A percentile compares a stretch with the other conserved stretches of the same genome.
Conservation (phyloP, 2,888 invertebrate genomes). For the Dasypogon diadema region DNA sequence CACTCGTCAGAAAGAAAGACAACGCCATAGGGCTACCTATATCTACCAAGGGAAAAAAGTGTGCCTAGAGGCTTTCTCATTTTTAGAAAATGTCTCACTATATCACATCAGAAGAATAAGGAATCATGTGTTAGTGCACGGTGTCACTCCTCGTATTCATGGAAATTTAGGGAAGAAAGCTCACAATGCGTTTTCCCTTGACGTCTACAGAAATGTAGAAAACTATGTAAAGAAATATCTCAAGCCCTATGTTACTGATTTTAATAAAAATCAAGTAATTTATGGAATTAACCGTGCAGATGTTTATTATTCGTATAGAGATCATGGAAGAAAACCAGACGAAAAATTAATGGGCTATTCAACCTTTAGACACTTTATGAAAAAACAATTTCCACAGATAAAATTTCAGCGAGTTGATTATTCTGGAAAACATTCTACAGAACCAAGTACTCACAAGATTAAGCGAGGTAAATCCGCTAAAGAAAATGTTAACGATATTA, state of each 20-base stretch:
- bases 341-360: constrained; percentile 85
- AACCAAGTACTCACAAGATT: constrained; percentile 25
- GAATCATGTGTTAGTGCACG: constrained; percentile 83
- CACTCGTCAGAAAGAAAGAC: constrained; percentile 78
- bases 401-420: constrained; percentile 71
- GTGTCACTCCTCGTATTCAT: constrained; percentile 82
- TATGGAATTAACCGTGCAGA: constrained; percentile 75
- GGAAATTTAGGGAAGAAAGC: constrained; percentile 85
- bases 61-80: constrained; percentile 82
- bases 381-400: constrained; percentile 83
- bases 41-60: constrained; percentile 83
- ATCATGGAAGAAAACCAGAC: constrained; percentile 77
- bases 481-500: background rate
- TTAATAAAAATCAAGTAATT: constrained; percentile 70
- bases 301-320: constrained; percentile 80
- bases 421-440: constrained; percentile 24
- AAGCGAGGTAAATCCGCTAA: background rate
- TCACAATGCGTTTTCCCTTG: constrained; percentile 82
- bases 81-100: constrained; percentile 83
- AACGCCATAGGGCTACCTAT: constrained; percentile 80
- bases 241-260: constrained; percentile 72
- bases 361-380: constrained; percentile 84
- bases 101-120: constrained; percentile 83
- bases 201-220: constrained; percentile 83
- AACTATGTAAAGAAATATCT: constrained; percentile 81